Evolutionary conservation across 2,888 invertebrate species (phyloP), one percentile per base, ranked within the genome.

Genomic region (Thereva nobilitata): DNA sequence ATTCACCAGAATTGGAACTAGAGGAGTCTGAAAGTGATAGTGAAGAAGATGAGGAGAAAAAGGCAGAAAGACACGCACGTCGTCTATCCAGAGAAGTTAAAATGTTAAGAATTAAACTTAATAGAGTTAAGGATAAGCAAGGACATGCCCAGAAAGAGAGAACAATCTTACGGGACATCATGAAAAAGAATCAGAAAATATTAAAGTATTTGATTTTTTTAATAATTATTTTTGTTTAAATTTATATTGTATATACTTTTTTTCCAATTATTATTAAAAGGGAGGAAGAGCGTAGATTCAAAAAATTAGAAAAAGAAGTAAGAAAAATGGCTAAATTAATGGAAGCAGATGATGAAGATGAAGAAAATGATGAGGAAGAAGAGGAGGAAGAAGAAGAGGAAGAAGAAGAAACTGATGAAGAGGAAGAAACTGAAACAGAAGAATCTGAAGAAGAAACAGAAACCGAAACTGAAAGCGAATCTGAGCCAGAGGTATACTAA

Each of bases 321-420:
- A 92, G 93, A 76, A 93, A 93, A 82, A 94, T 94, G 93, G 93
- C 93, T 0, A 89, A 89, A 10, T 84, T 93, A 75, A 89, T 94
- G 89, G 92, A 90, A 73, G 91, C 91, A 74, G 87, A 86, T 2
- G 89, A 88, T 1, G 89, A 88, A 5, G 90, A 89, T 2, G 87
- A 87, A 0, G 87, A 87, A 4, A 23, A 23, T 23, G 23, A 23
- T 2, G 88, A 86, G 4, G 87, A 89, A 41, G 86, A 87, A n/a
- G 87, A 88, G 54, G 86, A 84, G 3, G 87, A 84, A 4, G 84
- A 84, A 23, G 83, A 83, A 9, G 83, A 82, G 34, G 82, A 82
- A 4, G 80, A 81, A 54, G 79, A 82, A 37, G 79, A 79, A 44
- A 82, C 75, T 83, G 77, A 84, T 80, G 68, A 76, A 72, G 76